Percentiles rank a stretch among this genome's conserved stretches.
These are phyloP conservation scores for Drosophila neonasuta DNA, from an alignment of 2,888 invertebrate species.

Conservation along the genomic window DNA sequence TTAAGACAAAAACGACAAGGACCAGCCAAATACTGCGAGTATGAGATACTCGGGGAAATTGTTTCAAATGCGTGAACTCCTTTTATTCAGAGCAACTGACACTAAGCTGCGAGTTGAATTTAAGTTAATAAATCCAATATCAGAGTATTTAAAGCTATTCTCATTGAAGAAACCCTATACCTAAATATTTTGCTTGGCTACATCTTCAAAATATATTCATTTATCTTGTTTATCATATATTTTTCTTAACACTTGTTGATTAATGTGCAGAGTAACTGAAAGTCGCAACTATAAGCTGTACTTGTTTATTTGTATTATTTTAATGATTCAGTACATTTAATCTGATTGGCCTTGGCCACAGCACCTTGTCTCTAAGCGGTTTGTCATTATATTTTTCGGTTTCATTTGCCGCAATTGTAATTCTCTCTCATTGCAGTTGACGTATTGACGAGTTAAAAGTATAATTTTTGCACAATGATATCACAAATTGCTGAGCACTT, in stretches of 20 bases:
- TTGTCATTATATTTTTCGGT: slow-evolving; percentile 14
- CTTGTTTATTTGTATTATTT: slow-evolving; percentile 7
- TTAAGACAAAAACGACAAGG: slow-evolving; percentile 41
- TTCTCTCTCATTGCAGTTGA: slow-evolving; percentile 12
- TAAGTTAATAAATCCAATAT: slow-evolving; percentile 5
- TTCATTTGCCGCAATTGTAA: slow-evolving; percentile 11
- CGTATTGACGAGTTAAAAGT: slow-evolving; percentile 8
- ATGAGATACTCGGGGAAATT: slow-evolving; percentile 21
- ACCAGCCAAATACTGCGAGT: slow-evolving; percentile 5
- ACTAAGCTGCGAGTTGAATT: not conserved
- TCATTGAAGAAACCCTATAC: not conserved
- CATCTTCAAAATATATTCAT: not conserved
- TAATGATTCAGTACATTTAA: slow-evolving; percentile 8
- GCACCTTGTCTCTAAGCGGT: slow-evolving; percentile 18
- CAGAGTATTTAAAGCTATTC: not conserved
- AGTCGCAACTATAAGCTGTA: not conserved
- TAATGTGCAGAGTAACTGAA: not conserved
- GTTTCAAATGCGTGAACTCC: slow-evolving; percentile 23
- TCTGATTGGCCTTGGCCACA: slow-evolving; percentile 14
- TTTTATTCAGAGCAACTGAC: not conserved
- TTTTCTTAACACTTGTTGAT: not conserved
- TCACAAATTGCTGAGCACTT: slow-evolving; percentile 1
- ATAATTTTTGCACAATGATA: slow-evolving; percentile 5
- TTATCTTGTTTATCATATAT: not conserved
- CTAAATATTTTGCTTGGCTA: not conserved